Base-by-base conservation (phyloP, 2,888 invertebrate species). In the Diarsia mendica region DNA sequence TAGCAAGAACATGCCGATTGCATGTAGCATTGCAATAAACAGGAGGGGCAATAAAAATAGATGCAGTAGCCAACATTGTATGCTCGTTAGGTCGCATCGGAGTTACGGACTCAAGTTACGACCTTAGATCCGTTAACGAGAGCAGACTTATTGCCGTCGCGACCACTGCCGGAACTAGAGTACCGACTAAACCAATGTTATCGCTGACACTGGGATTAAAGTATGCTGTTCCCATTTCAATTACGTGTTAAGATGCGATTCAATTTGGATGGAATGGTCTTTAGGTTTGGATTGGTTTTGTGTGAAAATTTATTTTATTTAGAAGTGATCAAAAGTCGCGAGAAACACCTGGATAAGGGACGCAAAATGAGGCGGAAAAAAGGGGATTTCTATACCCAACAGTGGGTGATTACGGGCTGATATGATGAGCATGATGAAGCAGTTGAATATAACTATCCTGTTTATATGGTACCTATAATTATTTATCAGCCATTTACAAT, bases 101-200 rank as follows among this genome's bases (percentile, higher is more conserved):
- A 79, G 81, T 72, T 74, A 85, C 83, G 80, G 85, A 84, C 81
- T 80, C 83, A 83, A 89, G 89, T 92, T 91, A 92, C 91, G 90
- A 90, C 86, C 87, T 89, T 85, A 89, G 87, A 90, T 89, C 90
- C 89, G 90, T 91, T 92, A 92, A 93, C 92, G 86, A 92, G 91
- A 90, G 85, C 88, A 88, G 90, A 90, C 91, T 92, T 93, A 93
- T 92, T 90, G 90, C 91, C 88, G 80, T 83, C 82, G 87, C 85
- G 87, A 89, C 85, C 85, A 82, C 86, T 84, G 84, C 53, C 73
- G 64, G 83, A 79, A 77, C 83, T 85, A 76, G 82, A 88, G 76
- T 85, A 83, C 82, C 87, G 84, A 87, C 90, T 92, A 92, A 92
- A 91, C 90, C 91, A 85, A 88, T 88, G 89, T 92, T 91, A 92